Base-by-base conservation (phyloP, 2,797 vertebrate genomes). In the Rhinichthys osculus region DNA sequence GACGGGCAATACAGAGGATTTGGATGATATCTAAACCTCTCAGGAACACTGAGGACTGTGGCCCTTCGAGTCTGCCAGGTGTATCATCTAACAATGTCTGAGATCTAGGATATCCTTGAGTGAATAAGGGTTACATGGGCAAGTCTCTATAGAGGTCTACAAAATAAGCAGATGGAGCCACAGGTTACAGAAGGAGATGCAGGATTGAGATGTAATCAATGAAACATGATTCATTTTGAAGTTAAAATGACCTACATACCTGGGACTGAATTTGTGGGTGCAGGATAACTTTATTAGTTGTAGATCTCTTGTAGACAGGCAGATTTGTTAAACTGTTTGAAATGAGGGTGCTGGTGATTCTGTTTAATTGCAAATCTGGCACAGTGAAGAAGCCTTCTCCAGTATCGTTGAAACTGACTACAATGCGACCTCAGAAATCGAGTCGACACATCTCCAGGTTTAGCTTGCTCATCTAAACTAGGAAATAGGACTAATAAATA, bases 1-100 rank as follows among this genome's bases (percentile, higher is more conserved):
- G n/a, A 50, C 1, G 8, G 16, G 4, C 1, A 50, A 30, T 50
- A 3, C 2, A 0, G 2, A 7, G 47, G 42, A 50, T 73, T 1
- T 50, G 27, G 44, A 74, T 50, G 27, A 35, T 13, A 52, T 21
- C 10, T 52, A 33, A 54, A 76, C 30, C 47, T 52, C 17, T 76
- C 47, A 21, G 27, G 47, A 74, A 52, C 47, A 76, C 11, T 33
- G 72, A 33, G 30, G 47, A 21, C 17, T 21, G 47, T 52, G 5
- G 47, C 2, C 72, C 27, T 74, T 50, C 1, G 1, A 11, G 7
- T 35, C 44, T 10, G 27, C 27, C 38, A 77, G 1, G 21, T 50
- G 23, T 19, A 81, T 52, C 21, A 67, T 35, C 30, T 67, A 42
- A 23, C 59, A 66, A 47, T 19, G 16, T 66, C 17, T 47, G 42